phyloP scores from a whole-genome alignment of 92 coral and sea anemone genomes.

The Zoanthus gigantus region DNA sequence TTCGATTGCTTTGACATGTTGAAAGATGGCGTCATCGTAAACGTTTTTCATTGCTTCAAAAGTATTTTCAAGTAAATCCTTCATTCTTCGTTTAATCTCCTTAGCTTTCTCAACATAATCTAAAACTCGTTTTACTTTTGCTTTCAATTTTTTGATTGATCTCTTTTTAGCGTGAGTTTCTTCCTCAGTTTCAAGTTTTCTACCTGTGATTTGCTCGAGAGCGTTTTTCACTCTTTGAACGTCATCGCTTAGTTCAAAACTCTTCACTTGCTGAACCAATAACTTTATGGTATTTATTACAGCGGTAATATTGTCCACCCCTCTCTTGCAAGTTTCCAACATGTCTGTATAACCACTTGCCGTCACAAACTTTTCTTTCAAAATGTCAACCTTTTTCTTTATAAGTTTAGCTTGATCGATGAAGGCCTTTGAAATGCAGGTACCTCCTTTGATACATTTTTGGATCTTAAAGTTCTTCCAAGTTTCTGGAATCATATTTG shows the following conservation, averaged over 20 bases:
- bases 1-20: constrained; percentile 72
- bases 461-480: constrained; percentile 89
- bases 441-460: constrained; percentile 85
- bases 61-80: constrained; percentile 73
- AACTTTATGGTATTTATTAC: constrained; percentile 83
- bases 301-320: constrained; percentile 86
- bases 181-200: constrained; percentile 53
- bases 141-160: constrained; percentile 58
- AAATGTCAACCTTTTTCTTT: constrained; percentile 72
- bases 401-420: constrained; percentile 86
- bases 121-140: constrained; percentile 69
- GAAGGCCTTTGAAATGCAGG: constrained; percentile 90
- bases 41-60: constrained; percentile 81
- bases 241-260: constrained; percentile 84
- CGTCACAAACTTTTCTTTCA: constrained; percentile 66
- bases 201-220: constrained; percentile 82
- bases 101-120: constrained; percentile 80
- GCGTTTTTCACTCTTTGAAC: constrained; percentile 83
- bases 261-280: constrained; percentile 75
- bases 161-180: constrained; percentile 49
- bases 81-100: constrained; percentile 73
- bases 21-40: constrained; percentile 76
- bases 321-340: constrained; percentile 84
- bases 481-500: constrained; percentile 87
- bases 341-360: constrained; percentile 92